Conservation (phyloP, 2,797 vertebrate species). For the Luscinia luscinia region DNA sequence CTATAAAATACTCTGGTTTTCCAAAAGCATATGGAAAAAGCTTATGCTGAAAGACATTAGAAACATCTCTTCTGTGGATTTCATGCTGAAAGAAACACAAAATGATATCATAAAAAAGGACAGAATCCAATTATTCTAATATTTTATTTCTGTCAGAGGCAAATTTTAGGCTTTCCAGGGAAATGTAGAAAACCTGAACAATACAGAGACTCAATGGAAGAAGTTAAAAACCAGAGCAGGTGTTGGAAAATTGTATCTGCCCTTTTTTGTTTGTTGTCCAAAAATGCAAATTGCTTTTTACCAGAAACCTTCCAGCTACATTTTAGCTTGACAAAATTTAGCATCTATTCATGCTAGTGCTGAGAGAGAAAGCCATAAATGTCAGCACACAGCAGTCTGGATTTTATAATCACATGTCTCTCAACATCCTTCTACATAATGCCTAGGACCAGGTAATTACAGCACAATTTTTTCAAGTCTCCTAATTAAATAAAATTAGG, state of each 20-base stretch:
- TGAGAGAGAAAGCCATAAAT: conserved; percentile 42
- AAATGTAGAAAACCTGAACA: neutral
- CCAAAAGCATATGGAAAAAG: conserved; percentile 40
- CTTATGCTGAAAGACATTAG: conserved; percentile 15
- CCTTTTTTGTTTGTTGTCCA: conserved; percentile 53
- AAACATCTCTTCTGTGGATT: conserved; percentile 30
- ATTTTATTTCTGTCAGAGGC: conserved; percentile 27
- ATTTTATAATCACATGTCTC: conserved; percentile 35
- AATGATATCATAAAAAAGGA: conserved; percentile 46
- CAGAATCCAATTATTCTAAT: conserved; percentile 49
- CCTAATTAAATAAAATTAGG: conserved; percentile 11
- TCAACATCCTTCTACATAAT: conserved; percentile 24
- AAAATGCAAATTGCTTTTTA: conserved; percentile 50
- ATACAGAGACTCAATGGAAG: neutral
- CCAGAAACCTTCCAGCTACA: conserved; percentile 26
- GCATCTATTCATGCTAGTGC: neutral
- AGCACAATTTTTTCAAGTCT: neutral
- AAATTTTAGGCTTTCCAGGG: conserved; percentile 32
- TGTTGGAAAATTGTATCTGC: conserved; percentile 52
- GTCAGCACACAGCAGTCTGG: conserved; percentile 36
- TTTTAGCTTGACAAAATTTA: conserved; percentile 23
- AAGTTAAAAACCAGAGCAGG: conserved; percentile 47
- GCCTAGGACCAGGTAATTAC: neutral
- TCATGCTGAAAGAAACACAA: conserved; percentile 21
- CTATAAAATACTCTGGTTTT: conserved; percentile 25